These are phyloP conservation scores for Scomber scombrus DNA, from an alignment of 2,113 vertebrate genomes.

Conservation along the genomic window DNA sequence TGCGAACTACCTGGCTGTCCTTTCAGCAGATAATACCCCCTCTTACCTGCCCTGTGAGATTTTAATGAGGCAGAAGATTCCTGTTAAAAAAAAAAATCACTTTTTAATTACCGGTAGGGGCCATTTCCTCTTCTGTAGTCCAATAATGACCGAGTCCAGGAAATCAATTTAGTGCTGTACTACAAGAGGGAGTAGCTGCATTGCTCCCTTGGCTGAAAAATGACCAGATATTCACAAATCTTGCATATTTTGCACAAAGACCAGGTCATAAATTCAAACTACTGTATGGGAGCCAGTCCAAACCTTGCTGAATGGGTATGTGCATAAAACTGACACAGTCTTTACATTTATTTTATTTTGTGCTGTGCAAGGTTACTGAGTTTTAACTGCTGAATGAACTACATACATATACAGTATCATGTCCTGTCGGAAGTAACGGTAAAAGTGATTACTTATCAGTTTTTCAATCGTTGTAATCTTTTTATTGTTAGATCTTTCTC, in stretches of 20 bases:
- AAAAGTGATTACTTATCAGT: neutral
- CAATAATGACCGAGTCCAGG: constrained; percentile 55
- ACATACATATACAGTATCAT: neutral
- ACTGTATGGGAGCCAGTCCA: constrained; percentile 16
- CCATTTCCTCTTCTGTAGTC: constrained; percentile 59
- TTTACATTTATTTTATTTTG: neutral
- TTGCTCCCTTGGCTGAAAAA: constrained; percentile 45
- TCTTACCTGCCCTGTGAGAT: constrained; percentile 15
- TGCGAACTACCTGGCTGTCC: constrained; percentile 44
- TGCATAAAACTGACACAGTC: constrained; percentile 14
- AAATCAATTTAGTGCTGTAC: constrained; percentile 64
- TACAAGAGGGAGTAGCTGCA: constrained; percentile 29
- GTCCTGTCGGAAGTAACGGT: neutral
- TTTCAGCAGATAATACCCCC: constrained; percentile 45
- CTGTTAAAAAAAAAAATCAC: constrained; percentile 48
- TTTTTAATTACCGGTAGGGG: constrained; percentile 74
- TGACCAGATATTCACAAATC: constrained; percentile 34
- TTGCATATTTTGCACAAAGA: constrained; percentile 54
- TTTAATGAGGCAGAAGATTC: constrained; percentile 58
- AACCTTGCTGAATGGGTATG: neutral
- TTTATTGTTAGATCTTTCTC: neutral
- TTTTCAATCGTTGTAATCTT: neutral
- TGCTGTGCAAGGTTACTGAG: neutral
- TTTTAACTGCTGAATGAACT: neutral
- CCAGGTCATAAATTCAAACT: constrained; percentile 48